These are phyloP conservation scores for Pangasius djambal DNA, from an alignment of 2,797 vertebrate species.

Conservation along the genomic window DNA sequence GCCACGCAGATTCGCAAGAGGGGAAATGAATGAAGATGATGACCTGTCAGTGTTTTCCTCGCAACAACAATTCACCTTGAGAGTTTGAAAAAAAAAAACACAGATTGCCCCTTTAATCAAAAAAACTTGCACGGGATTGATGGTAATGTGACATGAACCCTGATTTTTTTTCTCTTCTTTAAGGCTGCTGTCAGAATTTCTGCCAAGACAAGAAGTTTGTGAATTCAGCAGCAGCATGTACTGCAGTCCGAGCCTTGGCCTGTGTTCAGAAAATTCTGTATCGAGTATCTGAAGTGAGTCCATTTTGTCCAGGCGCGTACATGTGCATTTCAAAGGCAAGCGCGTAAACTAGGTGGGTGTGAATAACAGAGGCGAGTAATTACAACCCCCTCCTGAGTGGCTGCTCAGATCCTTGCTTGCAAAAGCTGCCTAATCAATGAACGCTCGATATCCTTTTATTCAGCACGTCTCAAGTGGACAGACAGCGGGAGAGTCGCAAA, in stretches of 20 bases:
- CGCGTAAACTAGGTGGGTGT: not conserved
- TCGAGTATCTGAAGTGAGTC: not conserved
- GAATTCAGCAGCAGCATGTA: not conserved
- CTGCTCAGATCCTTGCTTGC: not conserved
- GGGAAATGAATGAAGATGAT: not conserved
- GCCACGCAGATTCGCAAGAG: not conserved
- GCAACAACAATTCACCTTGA: not conserved
- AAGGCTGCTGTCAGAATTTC: not conserved
- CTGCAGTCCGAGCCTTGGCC: not conserved
- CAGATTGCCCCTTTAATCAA: not conserved
- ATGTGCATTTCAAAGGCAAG: slow-evolving; percentile 15
- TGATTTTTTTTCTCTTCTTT: not conserved
- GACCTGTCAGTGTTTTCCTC: not conserved
- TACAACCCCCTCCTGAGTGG: not conserved
- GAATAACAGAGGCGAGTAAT: not conserved
- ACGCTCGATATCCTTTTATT: not conserved
- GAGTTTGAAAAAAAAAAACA: not conserved
- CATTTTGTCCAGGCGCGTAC: not conserved
- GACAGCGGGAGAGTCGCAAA: not conserved
- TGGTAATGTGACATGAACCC: too few species aligned
- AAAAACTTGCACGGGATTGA: not conserved
- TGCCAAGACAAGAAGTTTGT: not conserved
- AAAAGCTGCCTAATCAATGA: not conserved
- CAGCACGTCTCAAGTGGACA: not conserved
- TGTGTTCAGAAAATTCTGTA: not conserved